These are phyloP conservation scores for Oreochromis spilurus DNA, from an alignment of 2,113 vertebrate genomes.

Conservation along the genomic window DNA sequence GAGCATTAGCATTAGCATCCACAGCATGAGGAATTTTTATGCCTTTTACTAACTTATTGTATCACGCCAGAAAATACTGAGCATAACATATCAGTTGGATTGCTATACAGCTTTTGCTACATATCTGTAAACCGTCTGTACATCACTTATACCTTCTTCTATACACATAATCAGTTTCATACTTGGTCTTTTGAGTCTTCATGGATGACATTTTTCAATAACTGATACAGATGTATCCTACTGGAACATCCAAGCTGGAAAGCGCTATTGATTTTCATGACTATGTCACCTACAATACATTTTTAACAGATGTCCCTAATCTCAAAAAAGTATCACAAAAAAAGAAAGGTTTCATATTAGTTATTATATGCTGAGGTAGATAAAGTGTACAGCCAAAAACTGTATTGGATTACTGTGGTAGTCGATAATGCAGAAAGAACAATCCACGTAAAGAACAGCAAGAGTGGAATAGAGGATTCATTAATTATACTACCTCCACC, in stretches of 20 bases:
- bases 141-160: background rate
- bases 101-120: background rate
- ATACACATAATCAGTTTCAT: background rate
- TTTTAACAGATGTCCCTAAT: background rate
- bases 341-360: background rate
- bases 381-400: fast-evolving
- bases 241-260: background rate
- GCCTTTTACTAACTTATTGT: background rate
- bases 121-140: background rate
- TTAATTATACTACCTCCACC: background rate
- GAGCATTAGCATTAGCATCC: background rate
- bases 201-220: background rate
- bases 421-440: background rate
- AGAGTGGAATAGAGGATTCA: background rate
- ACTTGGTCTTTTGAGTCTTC: background rate
- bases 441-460: background rate
- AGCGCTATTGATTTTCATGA: fast-evolving
- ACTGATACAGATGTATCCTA: fast-evolving
- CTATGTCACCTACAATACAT: background rate
- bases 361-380: background rate
- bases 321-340: background rate
- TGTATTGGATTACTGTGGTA: background rate
- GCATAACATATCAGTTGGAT: background rate
- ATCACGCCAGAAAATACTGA: background rate
- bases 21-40: background rate